Evolutionary conservation across 92 coral and sea anemone genomes (phyloP), one percentile per base, ranked within the genome.

Genomic region (Bergia sp.): DNA sequence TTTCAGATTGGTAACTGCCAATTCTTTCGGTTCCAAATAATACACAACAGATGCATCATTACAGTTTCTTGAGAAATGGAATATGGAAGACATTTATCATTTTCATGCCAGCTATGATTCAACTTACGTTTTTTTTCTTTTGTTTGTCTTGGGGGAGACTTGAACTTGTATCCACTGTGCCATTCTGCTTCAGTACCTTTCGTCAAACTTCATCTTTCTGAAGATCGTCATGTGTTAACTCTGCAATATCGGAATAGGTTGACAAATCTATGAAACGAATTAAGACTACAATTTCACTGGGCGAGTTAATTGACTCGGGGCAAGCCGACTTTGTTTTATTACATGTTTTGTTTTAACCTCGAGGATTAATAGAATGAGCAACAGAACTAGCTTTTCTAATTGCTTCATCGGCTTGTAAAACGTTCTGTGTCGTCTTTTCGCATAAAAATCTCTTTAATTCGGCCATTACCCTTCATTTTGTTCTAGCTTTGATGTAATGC

Each of bases 211-310:
- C 77, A 41, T 87, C 85, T 61, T 87, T 87, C n/a, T 87, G 76
- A 39, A 87, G 85, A 55, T 87, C 85, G 39, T 66, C 85, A 87
- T 58, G 39, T 38, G 76, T 9, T 18, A 87, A 77, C 50, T 61
- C 90, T 87, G 85, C 90, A 87, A 87, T 1, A 40, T 87, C 90
- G 37, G 64, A 85, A 87, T 76, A 87, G 44, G 81, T 45, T 71
- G 89, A n/a, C n/a, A n/a, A n/a, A n/a, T n/a, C n/a, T n/a, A n/a
- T n/a, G n/a, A n/a, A n/a, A n/a, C n/a, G n/a, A n/a, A n/a, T n/a
- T n/a, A n/a, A n/a, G n/a, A n/a, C n/a, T n/a, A n/a, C n/a, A n/a
- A n/a, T n/a, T n/a, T n/a, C n/a, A n/a, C n/a, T n/a, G n/a, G n/a
- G n/a, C n/a, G n/a, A n/a, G n/a, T n/a, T n/a, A n/a, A n/a, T n/a